Percentiles rank a stretch among this genome's conserved stretches.
These are phyloP conservation scores for Fabriciana adippe DNA, from an alignment of 2,888 invertebrate genomes.

Conservation along the genomic window DNA sequence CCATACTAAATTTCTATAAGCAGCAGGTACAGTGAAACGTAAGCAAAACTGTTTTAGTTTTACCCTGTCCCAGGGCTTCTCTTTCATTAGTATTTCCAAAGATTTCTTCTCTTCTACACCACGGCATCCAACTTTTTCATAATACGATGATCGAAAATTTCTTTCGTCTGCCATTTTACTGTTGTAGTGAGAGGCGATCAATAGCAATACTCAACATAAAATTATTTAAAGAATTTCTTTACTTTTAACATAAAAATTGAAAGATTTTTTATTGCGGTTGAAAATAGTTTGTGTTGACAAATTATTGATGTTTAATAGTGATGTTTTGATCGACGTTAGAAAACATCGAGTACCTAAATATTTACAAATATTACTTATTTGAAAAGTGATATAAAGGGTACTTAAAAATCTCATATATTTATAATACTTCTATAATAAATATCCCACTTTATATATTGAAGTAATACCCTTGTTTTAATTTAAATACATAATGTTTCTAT, in stretches of 20 bases:
- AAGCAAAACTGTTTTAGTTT: constrained; percentile 93
- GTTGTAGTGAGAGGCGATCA: constrained; percentile 20
- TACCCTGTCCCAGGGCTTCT: constrained; percentile 89
- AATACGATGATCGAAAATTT: constrained; percentile 91
- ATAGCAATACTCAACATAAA: constrained; percentile 19
- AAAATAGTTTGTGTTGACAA: too few relatives aligned
- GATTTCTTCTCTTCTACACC: constrained; percentile 96
- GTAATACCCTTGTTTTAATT: too few relatives aligned
- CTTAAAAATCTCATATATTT: too few relatives aligned
- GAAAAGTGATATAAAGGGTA: too few relatives aligned
- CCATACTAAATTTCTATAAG: constrained; percentile 92
- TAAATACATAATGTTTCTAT: too few relatives aligned
- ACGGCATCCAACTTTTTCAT: constrained; percentile 94
- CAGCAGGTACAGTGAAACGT: constrained; percentile 91
- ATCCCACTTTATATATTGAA: too few relatives aligned
- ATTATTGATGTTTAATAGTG: too few relatives aligned
- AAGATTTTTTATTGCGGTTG: neutral
- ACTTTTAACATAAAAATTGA: neutral
- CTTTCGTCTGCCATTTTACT: constrained; percentile 85
- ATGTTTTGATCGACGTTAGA: too few relatives aligned
- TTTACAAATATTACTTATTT: too few relatives aligned
- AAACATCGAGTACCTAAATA: too few relatives aligned
- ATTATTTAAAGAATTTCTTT: neutral
- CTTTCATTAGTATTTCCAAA: constrained; percentile 92
- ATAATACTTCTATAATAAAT: too few relatives aligned